phyloP scores from a whole-genome alignment of 2,888 invertebrate genomes.

The Acanthopleura granulata region DNA sequence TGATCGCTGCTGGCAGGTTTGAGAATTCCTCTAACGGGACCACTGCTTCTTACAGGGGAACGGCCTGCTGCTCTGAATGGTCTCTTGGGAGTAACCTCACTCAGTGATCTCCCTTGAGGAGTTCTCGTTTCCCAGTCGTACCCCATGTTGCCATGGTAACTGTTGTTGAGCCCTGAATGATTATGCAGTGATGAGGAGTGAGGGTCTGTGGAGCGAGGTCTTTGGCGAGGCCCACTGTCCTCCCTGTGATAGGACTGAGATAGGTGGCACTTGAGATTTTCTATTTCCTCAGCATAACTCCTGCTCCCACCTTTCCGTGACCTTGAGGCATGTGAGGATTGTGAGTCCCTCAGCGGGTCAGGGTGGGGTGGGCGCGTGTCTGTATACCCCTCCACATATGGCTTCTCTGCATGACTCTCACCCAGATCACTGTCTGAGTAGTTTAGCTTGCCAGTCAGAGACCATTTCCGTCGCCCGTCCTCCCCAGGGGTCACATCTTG shows the following conservation, averaged over 20 bases:
- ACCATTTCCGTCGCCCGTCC: not conserved
- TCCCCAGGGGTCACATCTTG: no score
- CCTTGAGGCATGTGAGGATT: not conserved
- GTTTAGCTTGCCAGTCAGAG: not conserved
- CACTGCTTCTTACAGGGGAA: not conserved
- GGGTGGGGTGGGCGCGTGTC: not conserved
- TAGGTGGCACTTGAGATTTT: not conserved
- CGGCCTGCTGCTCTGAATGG: not conserved
- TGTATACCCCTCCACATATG: not conserved
- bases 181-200: not conserved
- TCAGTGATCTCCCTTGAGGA: no score
- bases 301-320: not conserved
- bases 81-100: not conserved
- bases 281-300: not conserved
- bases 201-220: not conserved
- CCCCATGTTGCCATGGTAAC: not conserved
- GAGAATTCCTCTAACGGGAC: not conserved
- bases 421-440: conserved; percentile 17
- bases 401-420: conserved; percentile 9
- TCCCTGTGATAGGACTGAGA: not conserved
- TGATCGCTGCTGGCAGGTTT: conserved; percentile 17
- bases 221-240: not conserved
- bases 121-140: not conserved
- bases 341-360: not conserved
- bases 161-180: not conserved